Percentiles rank a stretch among this genome's conserved stretches.
Evolutionary conservation across 2,888 invertebrate species (phyloP).

Genomic region (Lysandra bellargus): DNA sequence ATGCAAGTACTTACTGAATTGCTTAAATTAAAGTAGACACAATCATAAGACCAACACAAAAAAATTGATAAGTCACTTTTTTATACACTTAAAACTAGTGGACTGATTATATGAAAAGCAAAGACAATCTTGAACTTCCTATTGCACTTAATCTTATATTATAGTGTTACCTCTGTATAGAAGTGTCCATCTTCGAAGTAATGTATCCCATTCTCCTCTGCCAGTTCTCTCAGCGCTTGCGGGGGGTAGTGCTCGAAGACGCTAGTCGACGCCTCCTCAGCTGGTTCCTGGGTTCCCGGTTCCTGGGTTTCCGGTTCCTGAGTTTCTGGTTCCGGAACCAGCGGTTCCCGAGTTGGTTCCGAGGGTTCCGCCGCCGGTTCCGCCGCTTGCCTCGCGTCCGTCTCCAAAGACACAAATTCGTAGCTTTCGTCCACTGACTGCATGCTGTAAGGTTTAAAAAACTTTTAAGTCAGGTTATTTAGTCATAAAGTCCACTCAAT

Average conservation of each 20-base stretch:
- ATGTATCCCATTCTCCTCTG: constrained; percentile 91
- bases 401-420: constrained; percentile 71
- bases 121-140: too few relatives aligned
- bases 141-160: background rate
- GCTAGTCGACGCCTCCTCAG: constrained; percentile 41
- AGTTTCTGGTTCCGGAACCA: constrained; percentile 76
- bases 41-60: too few relatives aligned
- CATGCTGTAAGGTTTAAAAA: constrained; percentile 55
- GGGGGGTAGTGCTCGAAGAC: constrained; percentile 81
- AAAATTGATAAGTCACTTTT: too few relatives aligned
- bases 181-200: constrained; percentile 96
- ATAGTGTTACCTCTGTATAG: constrained; percentile 87
- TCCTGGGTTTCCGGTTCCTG: constrained; percentile 77
- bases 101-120: too few relatives aligned
- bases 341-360: constrained; percentile 81
- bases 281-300: constrained; percentile 75
- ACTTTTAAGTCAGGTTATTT: too few relatives aligned
- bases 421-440: constrained; percentile 79
- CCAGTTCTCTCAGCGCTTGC: constrained; percentile 84
- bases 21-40: too few relatives aligned
- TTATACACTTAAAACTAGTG: too few relatives aligned
- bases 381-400: constrained; percentile 59
- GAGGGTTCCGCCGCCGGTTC: constrained; percentile 40
- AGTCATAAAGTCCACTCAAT: too few relatives aligned
- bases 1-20: too few relatives aligned